Conservation (phyloP, 1,140 invertebrate genomes). For the Dinothrombium tinctorium region DNA sequence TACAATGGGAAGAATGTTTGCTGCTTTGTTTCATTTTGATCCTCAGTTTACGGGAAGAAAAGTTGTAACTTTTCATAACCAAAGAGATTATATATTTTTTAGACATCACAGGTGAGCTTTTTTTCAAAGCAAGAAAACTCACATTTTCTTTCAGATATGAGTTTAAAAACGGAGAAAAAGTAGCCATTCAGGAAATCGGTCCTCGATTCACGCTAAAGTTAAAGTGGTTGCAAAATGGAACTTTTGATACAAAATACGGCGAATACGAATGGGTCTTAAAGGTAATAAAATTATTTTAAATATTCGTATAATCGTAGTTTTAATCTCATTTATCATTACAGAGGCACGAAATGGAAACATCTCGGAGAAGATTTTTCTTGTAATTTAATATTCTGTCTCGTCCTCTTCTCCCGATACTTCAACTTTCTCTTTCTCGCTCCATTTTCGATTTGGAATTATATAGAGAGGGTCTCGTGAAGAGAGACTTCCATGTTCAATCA, state of each 20-base stretch:
- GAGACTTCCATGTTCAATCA: background rate
- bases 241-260: slow-evolving; percentile 85
- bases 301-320: background rate
- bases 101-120: slow-evolving; percentile 62
- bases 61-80: slow-evolving; percentile 93
- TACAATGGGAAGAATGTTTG: slow-evolving; percentile 69
- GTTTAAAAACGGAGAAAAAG: slow-evolving; percentile 56
- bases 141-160: slow-evolving; percentile 34
- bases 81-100: slow-evolving; percentile 96
- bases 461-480: background rate
- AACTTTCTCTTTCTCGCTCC: background rate
- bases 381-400: slow-evolving; percentile 22
- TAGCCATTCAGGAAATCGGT: slow-evolving; percentile 71
- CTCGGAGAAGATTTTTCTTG: slow-evolving; percentile 64
- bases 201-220: slow-evolving; percentile 85
- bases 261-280: slow-evolving; percentile 94
- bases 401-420: background rate
- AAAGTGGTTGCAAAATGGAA: slow-evolving; percentile 76
- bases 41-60: slow-evolving; percentile 77
- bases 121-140: background rate
- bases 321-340: slow-evolving; percentile 14
- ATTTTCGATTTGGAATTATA: background rate
- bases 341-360: slow-evolving; percentile 71
- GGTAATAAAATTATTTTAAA: slow-evolving; percentile 6
- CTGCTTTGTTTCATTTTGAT: slow-evolving; percentile 85